Conservation (phyloP, 2,113 vertebrate species). For the Lutjanus erythropterus region DNA sequence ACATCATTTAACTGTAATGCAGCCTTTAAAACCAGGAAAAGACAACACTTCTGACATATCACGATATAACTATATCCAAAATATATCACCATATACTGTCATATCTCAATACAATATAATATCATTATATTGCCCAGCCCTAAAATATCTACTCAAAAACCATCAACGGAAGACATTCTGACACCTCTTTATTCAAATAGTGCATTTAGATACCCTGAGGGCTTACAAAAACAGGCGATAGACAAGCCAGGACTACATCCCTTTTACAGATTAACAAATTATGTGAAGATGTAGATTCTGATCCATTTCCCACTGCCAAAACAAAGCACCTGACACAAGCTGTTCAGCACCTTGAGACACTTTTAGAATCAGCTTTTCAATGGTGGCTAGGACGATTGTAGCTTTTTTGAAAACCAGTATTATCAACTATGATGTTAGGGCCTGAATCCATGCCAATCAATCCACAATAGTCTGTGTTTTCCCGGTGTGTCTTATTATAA, state of each 20-base stretch:
- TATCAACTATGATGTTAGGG: neutral
- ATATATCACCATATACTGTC: too few relatives aligned
- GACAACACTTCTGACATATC: too few relatives aligned
- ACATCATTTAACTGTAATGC: too few relatives aligned
- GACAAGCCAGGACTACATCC: neutral
- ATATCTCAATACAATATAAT: too few relatives aligned
- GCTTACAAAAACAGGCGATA: constrained; percentile 1
- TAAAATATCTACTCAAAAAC: constrained; percentile 7
- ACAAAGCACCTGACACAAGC: neutral
- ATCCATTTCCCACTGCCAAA: neutral
- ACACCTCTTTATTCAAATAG: constrained; percentile 29
- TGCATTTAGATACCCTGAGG: neutral
- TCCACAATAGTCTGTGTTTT: neutral
- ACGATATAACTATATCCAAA: too few relatives aligned
- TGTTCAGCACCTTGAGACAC: neutral
- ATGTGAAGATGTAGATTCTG: neutral
- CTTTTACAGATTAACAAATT: constrained; percentile 1
- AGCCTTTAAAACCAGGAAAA: too few relatives aligned
- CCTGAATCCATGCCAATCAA: neutral
- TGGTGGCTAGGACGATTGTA: neutral
- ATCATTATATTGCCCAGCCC: too few relatives aligned
- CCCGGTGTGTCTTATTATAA: neutral
- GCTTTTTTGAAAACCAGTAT: neutral
- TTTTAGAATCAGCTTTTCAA: neutral
- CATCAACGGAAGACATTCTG: constrained; percentile 9